Evolutionary conservation across 2,888 invertebrate genomes (phyloP).

Genomic region (Drosophila colorata): DNA sequence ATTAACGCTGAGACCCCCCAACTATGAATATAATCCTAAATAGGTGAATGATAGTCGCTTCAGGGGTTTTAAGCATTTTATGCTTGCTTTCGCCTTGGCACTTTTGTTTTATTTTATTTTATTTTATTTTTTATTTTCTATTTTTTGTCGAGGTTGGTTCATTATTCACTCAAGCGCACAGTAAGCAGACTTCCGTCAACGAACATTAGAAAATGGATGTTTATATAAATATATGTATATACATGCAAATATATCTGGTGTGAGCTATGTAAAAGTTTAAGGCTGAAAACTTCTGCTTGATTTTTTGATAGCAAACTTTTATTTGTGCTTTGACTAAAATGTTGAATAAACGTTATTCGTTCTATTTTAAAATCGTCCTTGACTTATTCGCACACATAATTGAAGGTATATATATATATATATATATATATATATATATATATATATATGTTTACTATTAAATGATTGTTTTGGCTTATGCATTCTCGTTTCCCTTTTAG

Average conservation of each 20-base stretch:
- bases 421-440: not conserved
- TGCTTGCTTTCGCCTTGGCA: conserved; percentile 11
- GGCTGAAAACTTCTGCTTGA: too few relatives aligned
- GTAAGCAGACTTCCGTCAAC: conserved; percentile 10
- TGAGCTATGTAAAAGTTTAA: too few relatives aligned
- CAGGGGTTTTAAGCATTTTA: conserved; percentile 17
- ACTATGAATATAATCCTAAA: conserved; percentile 10
- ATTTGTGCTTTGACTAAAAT: too few relatives aligned
- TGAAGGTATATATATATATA: not conserved
- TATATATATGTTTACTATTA: not conserved
- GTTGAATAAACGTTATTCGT: not conserved
- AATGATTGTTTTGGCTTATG: not conserved
- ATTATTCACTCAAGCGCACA: conserved; percentile 40
- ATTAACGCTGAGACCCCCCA: conserved; percentile 28
- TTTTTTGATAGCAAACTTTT: too few relatives aligned
- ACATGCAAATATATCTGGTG: not conserved
- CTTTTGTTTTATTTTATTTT: not conserved
- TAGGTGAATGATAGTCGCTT: conserved; percentile 18
- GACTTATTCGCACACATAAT: not conserved
- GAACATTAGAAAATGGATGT: conserved; percentile 10
- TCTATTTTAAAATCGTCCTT: not conserved
- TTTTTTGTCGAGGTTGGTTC: conserved; percentile 10
- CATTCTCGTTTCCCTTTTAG: conserved; percentile 1
- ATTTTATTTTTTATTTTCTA: conserved; percentile 1
- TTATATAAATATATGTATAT: not conserved